Evolutionary conservation across 2,888 invertebrate genomes (phyloP), one percentile per base, ranked within the genome.

Genomic region (Hypomecis atomaria): DNA sequence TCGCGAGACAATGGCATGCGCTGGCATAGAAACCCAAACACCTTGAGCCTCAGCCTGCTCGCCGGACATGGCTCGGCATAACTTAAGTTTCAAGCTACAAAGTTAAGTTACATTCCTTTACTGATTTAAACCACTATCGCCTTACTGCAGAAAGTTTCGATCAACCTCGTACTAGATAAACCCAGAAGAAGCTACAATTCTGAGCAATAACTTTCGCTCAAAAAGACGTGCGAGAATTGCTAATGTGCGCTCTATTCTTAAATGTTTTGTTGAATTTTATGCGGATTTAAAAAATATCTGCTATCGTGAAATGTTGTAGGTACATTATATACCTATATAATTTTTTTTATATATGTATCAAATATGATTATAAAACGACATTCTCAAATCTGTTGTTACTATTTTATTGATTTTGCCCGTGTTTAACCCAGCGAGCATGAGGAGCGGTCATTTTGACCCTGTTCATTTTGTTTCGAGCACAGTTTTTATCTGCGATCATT

Each of bases 1-100:
- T 80, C 74, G 81, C 82, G 65, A 81, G 78, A 87, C 86, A 85
- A 87, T 86, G 74, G 78, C 75, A 66, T 47, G 37, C 50, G 56
- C 67, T 82, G 87, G 78, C 87, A 88, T 78, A 83, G 78, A 86
- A 86, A 86, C 80, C 80, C 72, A 72, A 70, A 77, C 73, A 73
- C 69, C 71, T 77, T 78, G 77, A 79, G 78, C 77, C 76, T 70
- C 54, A 68, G 72, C 70, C 68, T 63, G 65, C 66, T 62, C 62
- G 48, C 42, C 40, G 68, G 69, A 76, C 71, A 71, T 76, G 72
- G 74, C 69, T 57, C 66, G 52, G 79, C 79, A 82, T 81, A 78
- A 74, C 74, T 72, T 72, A 71, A 74, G 57, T 67, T 66, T 62
- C 50, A 61, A 59, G 50, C 44, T 62, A 56, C 66, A 56, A 64